These are phyloP conservation scores for Cheilosia vulpina DNA, from an alignment of 2,888 invertebrate species.

Conservation along the genomic window DNA sequence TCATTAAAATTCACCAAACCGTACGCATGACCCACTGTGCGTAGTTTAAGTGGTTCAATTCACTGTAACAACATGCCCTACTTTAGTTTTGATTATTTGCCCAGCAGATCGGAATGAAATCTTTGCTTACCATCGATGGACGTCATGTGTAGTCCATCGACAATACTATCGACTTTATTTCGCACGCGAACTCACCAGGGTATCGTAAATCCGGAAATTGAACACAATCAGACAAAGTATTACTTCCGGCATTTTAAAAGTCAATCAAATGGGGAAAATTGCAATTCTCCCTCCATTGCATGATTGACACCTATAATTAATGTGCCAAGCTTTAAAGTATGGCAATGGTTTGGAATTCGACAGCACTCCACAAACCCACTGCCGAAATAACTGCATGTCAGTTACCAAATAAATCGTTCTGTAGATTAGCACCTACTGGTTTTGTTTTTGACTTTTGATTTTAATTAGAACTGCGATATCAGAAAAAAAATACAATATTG, in stretches of 20 bases:
- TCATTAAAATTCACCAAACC: too few relatives aligned
- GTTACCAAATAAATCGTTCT: conserved; percentile 30
- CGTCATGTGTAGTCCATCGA: background rate
- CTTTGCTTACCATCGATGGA: background rate
- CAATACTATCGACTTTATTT: conserved; percentile 33
- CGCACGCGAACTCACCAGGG: conserved; percentile 47
- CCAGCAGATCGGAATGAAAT: background rate
- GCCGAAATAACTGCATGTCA: conserved; percentile 31
- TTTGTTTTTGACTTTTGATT: conserved; percentile 29
- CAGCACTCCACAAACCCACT: conserved; percentile 19
- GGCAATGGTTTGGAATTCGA: conserved; percentile 35
- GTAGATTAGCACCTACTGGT: conserved; percentile 33
- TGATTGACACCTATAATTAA: conserved; percentile 72
- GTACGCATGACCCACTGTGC: too few relatives aligned
- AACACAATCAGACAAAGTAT: conserved; percentile 53
- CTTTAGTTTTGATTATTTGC: too few relatives aligned
- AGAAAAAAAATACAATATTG: background rate
- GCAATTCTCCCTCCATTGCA: conserved; percentile 51
- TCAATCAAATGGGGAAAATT: conserved; percentile 68
- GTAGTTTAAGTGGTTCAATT: too few relatives aligned
- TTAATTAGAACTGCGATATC: conserved; percentile 27
- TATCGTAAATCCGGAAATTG: conserved; percentile 58
- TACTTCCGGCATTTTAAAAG: conserved; percentile 68
- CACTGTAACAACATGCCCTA: too few relatives aligned
- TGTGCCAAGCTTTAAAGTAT: conserved; percentile 68